Evolutionary conservation across 1,140 invertebrate genomes (phyloP), one percentile per base, ranked within the genome.

Genomic region (Charaxes varanes): DNA sequence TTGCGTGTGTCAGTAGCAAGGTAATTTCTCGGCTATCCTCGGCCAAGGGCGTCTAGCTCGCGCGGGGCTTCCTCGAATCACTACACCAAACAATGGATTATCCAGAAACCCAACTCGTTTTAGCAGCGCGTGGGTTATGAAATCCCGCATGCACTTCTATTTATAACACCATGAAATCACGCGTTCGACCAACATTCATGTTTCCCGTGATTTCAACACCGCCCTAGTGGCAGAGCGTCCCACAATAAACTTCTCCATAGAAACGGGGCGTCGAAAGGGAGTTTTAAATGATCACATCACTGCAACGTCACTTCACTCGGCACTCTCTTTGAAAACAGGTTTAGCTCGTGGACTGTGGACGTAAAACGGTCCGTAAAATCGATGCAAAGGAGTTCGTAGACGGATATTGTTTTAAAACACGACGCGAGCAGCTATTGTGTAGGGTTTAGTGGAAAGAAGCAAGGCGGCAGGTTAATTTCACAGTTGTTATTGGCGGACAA

Each of bases 81-180:
- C 24, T 40, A 22, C 18, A 15, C n/a, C 7, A 19, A 24, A 41
- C 37, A 44, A 35, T 21, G 24, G 21, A 19, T 30, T 26, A 31
- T 30, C 40, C 22, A 36, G 19, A 45, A 30, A 21, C 37, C 31
- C 28, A 22, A 44, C 32, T 40, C 31, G 19, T 32, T 51, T 50
- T 41, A 41, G 23, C 38, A 23, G 15, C 30, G 49, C 45, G 45
- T 45, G 41, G 42, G 49, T 36, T 41, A 32, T 15, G 35, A 49
- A 44, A 45, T 35, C 27, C 22, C 36, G 34, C 35, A 36, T 32
- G 16, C 12, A 10, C 14, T 42, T 56, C 42, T 57, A 53, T 57
- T 43, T 43, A 53, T 53, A 53, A 50, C 38, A 23, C 28, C 41
- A 46, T 33, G 13, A 26, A 8, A 27, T 27, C 35, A 27, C 24